Evolutionary conservation across 64 coral and sea anemone genomes (phyloP), one percentile per base, ranked within the genome.

Genomic region (Actinia tenebrosa): DNA sequence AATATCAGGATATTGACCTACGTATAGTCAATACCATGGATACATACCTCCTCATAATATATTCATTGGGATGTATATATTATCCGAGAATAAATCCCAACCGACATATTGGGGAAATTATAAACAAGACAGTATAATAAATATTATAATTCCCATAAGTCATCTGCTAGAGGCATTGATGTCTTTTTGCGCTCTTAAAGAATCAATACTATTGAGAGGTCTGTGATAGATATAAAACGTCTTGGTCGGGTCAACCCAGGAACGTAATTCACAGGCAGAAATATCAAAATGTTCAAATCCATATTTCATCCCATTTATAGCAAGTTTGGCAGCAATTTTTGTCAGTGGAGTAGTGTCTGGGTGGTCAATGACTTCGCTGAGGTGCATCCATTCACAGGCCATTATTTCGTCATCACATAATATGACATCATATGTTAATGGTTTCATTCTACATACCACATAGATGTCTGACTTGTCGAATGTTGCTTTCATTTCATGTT

Each of bases 221-320:
- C 88, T 90, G 27, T 96, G 94, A 62, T 90, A 96, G 13, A 96
- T 64, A 27, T 56, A 44, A 84, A 90, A 92, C 9, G 91, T 90
- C 88, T 89, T 89, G 16, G 58, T 88, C 5, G 91, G 91, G 71
- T 96, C 91, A 68, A 96, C 86, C 91, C 87, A 96, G n/a, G 91
- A 93, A 19, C 61, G 87, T 64, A 93, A 85, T 88, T 89, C 83
- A 46, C 64, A 88, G 46, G 68, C 88, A 42, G 77, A 79, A 20
- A 96, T 90, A 25, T 96, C 94, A 90, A 96, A 90, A 86, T 92
- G 86, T 93, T 96, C 78, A 90, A 90, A 93, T 15, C 94, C 94
- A 93, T 93, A 86, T 44, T 90, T 83, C 55, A 96, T 44, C 84
- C 94, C 94, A 71, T 90, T 72, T 45, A 84, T 44, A 5, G 89